These are phyloP conservation scores for Platygyra sinensis DNA, from an alignment of 64 coral and sea anemone genomes.

Conservation along the genomic window DNA sequence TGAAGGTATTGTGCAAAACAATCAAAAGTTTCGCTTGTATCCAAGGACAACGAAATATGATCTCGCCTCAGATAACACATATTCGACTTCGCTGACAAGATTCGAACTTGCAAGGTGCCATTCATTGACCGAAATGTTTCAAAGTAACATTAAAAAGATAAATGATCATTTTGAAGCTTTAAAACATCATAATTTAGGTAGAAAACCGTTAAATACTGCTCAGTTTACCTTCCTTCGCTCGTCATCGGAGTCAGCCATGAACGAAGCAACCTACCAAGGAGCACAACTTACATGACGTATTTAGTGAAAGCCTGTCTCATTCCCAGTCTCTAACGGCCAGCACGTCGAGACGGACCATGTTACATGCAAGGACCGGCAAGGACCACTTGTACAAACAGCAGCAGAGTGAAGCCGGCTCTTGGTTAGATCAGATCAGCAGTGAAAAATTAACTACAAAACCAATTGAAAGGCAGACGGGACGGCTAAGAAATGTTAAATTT, in stretches of 20 bases:
- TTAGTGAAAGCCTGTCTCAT: not conserved
- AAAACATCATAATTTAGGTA: not conserved
- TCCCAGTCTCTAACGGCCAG: not conserved
- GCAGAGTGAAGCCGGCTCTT: too few species aligned
- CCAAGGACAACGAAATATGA: slow-evolving; percentile 55
- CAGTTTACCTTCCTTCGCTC: slow-evolving; percentile 85
- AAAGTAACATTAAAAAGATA: not conserved
- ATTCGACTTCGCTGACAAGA: not conserved
- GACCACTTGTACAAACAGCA: too few species aligned
- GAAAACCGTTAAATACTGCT: not conserved
- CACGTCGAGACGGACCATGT: too few species aligned
- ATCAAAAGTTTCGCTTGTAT: slow-evolving; percentile 10
- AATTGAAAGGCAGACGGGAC: too few species aligned
- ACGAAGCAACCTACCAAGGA: slow-evolving; percentile 18
- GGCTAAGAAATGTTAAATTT: too few species aligned
- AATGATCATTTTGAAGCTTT: not conserved
- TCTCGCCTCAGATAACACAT: not conserved
- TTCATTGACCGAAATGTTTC: not conserved
- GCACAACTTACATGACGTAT: slow-evolving; percentile 19
- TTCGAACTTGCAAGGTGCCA: not conserved
- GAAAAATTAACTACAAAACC: too few species aligned
- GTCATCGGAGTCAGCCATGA: slow-evolving; percentile 97
- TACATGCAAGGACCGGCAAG: too few species aligned
- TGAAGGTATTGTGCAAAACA: not conserved
- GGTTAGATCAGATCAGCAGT: too few species aligned